Evolutionary conservation across 2,888 invertebrate genomes (phyloP).

Genomic region (Phania funesta): DNA sequence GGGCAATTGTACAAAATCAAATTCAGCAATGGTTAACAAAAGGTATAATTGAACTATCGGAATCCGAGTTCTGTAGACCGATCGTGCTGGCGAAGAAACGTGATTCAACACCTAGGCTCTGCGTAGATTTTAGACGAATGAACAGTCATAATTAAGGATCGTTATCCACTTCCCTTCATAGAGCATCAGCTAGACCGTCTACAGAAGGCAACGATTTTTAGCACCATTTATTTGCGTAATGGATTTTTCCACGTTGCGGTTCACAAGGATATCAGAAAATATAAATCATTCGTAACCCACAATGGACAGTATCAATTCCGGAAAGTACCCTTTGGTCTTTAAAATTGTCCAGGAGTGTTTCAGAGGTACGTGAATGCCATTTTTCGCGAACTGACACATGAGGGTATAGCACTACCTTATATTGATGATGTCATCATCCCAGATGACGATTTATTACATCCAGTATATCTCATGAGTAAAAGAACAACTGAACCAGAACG

Average conservation of each 20-base stretch:
- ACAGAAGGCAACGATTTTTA: slow-evolving; percentile 71
- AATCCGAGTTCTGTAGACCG: slow-evolving; percentile 71
- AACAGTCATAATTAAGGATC: slow-evolving; percentile 69
- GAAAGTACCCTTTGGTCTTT: slow-evolving; percentile 77
- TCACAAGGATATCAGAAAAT: slow-evolving; percentile 68
- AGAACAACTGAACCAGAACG: slow-evolving; percentile 55
- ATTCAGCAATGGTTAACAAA: slow-evolving; percentile 41
- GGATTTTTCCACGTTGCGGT: slow-evolving; percentile 76
- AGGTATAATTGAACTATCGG: slow-evolving; percentile 63
- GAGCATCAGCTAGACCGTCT: slow-evolving; percentile 73
- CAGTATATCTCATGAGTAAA: slow-evolving; percentile 58
- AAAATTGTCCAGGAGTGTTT: slow-evolving; percentile 72
- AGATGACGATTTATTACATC: slow-evolving; percentile 57
- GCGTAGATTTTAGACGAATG: slow-evolving; percentile 69
- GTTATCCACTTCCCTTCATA: slow-evolving; percentile 71
- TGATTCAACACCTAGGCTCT: slow-evolving; percentile 68
- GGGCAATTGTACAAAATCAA: slow-evolving; percentile 49
- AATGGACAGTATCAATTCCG: slow-evolving; percentile 72
- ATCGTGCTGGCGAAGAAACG: slow-evolving; percentile 69
- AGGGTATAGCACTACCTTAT: slow-evolving; percentile 57
- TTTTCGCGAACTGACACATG: slow-evolving; percentile 51
- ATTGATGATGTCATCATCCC: slow-evolving; percentile 67
- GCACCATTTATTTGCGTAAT: slow-evolving; percentile 72
- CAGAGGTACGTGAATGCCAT: slow-evolving; percentile 67
- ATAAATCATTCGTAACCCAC: slow-evolving; percentile 74